Percentiles rank a stretch among this genome's conserved stretches.
Evolutionary conservation across 2,888 invertebrate species (phyloP).

Genomic region (Hirtodrosophila alboralis): DNA sequence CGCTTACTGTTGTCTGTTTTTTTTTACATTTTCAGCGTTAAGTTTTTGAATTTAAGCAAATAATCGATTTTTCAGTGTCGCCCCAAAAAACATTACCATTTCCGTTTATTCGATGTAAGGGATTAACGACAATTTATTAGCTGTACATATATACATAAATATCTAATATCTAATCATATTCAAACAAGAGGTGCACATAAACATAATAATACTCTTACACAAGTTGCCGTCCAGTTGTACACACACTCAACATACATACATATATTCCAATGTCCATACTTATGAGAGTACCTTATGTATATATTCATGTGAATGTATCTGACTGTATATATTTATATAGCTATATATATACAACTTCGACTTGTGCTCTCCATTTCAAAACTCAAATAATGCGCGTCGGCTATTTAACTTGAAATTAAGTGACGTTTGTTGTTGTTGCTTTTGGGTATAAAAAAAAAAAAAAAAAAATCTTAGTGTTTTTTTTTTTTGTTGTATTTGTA

Average conservation of each 20-base stretch:
- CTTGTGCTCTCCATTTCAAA: slow-evolving; percentile 77
- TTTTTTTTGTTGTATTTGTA: slow-evolving; percentile 29
- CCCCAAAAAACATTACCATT: slow-evolving; percentile 2
- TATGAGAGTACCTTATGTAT: slow-evolving; percentile 3
- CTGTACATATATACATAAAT: slow-evolving; percentile 1
- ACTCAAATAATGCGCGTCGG: slow-evolving; percentile 77
- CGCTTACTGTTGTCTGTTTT: not conserved
- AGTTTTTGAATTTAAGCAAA: slow-evolving; percentile 4
- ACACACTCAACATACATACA: slow-evolving; percentile 27
- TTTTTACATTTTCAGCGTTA: not conserved
- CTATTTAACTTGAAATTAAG: slow-evolving; percentile 78
- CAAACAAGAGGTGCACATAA: slow-evolving; percentile 33
- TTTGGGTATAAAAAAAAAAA: slow-evolving; percentile 20
- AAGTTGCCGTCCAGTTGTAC: slow-evolving; percentile 41
- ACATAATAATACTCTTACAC: slow-evolving; percentile 6
- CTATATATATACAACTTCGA: slow-evolving; percentile 38
- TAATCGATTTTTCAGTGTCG: slow-evolving; percentile 1
- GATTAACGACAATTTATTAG: slow-evolving; percentile 23
- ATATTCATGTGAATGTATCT: slow-evolving; percentile 12
- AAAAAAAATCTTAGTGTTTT: slow-evolving; percentile 24
- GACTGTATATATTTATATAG: not conserved
- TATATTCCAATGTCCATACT: slow-evolving; percentile 21
- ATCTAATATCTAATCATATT: slow-evolving; percentile 47
- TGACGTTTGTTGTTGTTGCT: slow-evolving; percentile 62
- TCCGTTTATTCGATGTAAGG: slow-evolving; percentile 16